A percentile compares a stretch with the other conserved stretches of the same genome.
Conservation (phyloP, 2,888 invertebrate species). For the Amphipyra tragopoginis region DNA sequence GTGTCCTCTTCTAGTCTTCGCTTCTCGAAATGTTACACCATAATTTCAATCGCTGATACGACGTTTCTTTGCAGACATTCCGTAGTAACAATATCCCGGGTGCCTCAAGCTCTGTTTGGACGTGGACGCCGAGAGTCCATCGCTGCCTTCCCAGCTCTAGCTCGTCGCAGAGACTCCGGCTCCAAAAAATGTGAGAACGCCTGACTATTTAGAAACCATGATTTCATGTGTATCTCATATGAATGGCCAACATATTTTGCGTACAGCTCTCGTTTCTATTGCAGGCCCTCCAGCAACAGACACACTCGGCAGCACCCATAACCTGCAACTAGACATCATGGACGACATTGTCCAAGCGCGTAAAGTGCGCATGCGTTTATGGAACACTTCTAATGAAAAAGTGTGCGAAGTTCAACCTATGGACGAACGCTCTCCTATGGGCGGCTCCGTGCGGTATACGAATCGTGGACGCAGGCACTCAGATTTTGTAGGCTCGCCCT, state of each 20-base stretch:
- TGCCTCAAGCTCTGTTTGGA: slow-evolving; percentile 94
- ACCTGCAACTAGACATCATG: slow-evolving; percentile 96
- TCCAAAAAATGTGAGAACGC: slow-evolving; percentile 83
- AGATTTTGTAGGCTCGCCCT: slow-evolving; percentile 91
- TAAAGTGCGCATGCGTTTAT: slow-evolving; percentile 95
- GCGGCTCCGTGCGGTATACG: slow-evolving; percentile 91
- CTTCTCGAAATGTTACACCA: no score
- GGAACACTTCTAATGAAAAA: slow-evolving; percentile 94
- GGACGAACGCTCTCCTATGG: slow-evolving; percentile 91
- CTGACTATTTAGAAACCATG: neutral
- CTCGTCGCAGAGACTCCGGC: slow-evolving; percentile 83
- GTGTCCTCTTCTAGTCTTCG: neutral
- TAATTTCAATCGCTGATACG: slow-evolving; percentile 2
- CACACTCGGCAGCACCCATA: slow-evolving; percentile 93
- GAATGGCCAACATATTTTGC: slow-evolving; percentile 25
- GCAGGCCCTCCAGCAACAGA: slow-evolving; percentile 93
- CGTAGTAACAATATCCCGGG: slow-evolving; percentile 95
- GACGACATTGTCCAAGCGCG: slow-evolving; percentile 95
- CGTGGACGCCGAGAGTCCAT: slow-evolving; percentile 95
- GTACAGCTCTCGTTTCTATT: slow-evolving; percentile 48
- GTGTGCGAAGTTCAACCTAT: slow-evolving; percentile 95
- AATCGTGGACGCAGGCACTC: slow-evolving; percentile 92
- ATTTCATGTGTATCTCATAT: neutral
- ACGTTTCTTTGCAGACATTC: slow-evolving; percentile 91
- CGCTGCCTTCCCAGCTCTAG: slow-evolving; percentile 92